phyloP scores from a whole-genome alignment of 2,113 vertebrate genomes.

The Toxotes jaculatrix region DNA sequence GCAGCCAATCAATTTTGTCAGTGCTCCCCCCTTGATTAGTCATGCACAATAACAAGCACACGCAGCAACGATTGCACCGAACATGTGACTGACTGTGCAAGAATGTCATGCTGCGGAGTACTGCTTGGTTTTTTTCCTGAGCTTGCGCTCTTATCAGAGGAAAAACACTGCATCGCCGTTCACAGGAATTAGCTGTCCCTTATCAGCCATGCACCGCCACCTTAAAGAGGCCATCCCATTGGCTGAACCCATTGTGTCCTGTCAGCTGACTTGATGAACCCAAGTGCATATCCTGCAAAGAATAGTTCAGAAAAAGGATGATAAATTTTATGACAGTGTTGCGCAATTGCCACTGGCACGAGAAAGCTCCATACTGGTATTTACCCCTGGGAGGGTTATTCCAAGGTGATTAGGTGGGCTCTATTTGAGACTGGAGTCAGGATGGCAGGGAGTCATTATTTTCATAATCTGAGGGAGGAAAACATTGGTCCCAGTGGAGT shows the following conservation, averaged over 20 bases:
- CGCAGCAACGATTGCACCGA: slow-evolving; percentile 21
- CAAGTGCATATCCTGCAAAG: slow-evolving; percentile 23
- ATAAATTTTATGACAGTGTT: slow-evolving; percentile 59
- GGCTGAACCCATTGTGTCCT: slow-evolving; percentile 47
- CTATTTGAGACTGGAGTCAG: slow-evolving; percentile 44
- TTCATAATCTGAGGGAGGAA: slow-evolving; percentile 14
- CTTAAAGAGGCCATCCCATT: slow-evolving; percentile 64
- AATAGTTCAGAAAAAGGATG: slow-evolving; percentile 23
- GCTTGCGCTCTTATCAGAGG: slow-evolving; percentile 76
- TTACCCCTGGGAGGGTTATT: slow-evolving; percentile 38
- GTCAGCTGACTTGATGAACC: slow-evolving; percentile 54
- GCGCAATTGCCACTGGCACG: slow-evolving; percentile 21
- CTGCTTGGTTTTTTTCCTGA: slow-evolving; percentile 24
- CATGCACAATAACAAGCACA: slow-evolving; percentile 57
- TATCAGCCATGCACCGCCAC: slow-evolving; percentile 74
- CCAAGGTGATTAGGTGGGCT: slow-evolving; percentile 44
- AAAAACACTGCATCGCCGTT: slow-evolving; percentile 63
- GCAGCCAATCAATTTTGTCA: slow-evolving; percentile 13
- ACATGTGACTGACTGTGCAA: slow-evolving; percentile 59
- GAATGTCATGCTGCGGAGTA: not conserved
- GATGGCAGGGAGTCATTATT: slow-evolving; percentile 52
- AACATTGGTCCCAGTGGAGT: slow-evolving; percentile 28
- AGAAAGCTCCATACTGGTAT: slow-evolving; percentile 42
- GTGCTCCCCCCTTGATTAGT: slow-evolving; percentile 12
- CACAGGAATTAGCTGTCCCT: slow-evolving; percentile 64